phyloP scores from a whole-genome alignment of 2,888 invertebrate genomes.

The Sipha maydis region DNA sequence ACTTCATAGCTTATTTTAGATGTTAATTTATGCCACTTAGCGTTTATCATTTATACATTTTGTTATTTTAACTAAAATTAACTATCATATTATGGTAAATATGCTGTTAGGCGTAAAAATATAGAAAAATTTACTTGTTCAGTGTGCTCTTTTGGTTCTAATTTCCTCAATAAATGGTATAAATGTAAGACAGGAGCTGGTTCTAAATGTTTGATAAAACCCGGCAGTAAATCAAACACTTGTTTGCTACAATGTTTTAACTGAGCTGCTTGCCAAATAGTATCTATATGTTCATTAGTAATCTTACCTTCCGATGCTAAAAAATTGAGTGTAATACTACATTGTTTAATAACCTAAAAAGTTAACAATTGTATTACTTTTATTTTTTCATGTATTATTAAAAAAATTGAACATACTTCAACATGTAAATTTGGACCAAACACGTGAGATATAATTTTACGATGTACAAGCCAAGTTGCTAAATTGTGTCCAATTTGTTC shows the following conservation, averaged over 20 bases:
- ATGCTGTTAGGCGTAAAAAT: background rate
- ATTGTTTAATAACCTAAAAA: slow-evolving; percentile 87
- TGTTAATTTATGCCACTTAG: background rate
- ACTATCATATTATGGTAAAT: no score
- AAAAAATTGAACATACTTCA: slow-evolving; percentile 73
- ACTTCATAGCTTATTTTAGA: background rate
- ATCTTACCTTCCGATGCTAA: slow-evolving; percentile 91
- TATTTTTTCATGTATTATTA: background rate
- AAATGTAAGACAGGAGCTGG: slow-evolving; percentile 89
- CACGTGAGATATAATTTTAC: slow-evolving; percentile 91
- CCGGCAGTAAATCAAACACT: slow-evolving; percentile 84
- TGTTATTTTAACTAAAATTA: no score
- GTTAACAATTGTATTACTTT: background rate
- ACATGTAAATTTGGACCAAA: slow-evolving; percentile 98
- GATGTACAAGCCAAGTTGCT: slow-evolving; percentile 87
- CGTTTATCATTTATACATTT: no score
- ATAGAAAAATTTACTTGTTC: slow-evolving; percentile 75
- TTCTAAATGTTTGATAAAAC: slow-evolving; percentile 89
- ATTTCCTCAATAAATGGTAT: slow-evolving; percentile 83
- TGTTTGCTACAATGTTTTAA: slow-evolving; percentile 94
- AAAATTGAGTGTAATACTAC: slow-evolving; percentile 91
- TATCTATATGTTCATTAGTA: slow-evolving; percentile 88
- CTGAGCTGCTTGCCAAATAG: slow-evolving; percentile 95
- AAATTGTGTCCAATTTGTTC: slow-evolving; percentile 85
- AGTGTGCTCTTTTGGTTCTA: slow-evolving; percentile 91